phyloP scores from a whole-genome alignment of 2,888 invertebrate genomes.

The Pachliopta kotzebuea region DNA sequence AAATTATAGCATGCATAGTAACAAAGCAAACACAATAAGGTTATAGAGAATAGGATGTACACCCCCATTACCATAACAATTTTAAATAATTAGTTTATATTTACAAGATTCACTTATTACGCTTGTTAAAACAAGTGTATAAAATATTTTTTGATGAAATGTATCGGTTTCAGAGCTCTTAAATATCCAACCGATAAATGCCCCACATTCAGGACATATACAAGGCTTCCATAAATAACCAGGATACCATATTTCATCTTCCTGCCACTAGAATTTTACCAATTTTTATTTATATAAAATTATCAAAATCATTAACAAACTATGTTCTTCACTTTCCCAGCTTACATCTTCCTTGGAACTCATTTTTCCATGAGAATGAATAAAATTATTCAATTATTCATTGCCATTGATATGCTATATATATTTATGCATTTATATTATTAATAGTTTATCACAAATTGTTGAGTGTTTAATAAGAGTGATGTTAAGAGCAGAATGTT shows the following conservation, averaged over 20 bases:
- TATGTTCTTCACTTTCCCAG: background rate
- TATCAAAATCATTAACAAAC: background rate
- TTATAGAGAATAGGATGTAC: background rate
- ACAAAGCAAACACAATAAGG: background rate
- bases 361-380: background rate
- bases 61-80: conserved; percentile 30
- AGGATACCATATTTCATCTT: conserved; percentile 79
- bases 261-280: conserved; percentile 72
- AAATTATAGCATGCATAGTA: background rate
- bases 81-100: conserved; percentile 38
- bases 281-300: background rate
- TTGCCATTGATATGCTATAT: no score
- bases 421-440: no score
- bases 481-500: no score
- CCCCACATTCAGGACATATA: conserved; percentile 78
- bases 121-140: conserved; percentile 49
- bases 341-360: no score
- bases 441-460: no score
- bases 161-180: conserved; percentile 50
- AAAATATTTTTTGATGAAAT: conserved; percentile 44
- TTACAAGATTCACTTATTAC: conserved; percentile 62
- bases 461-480: no score
- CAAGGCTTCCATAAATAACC: conserved; percentile 81
- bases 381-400: no score
- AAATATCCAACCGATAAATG: conserved; percentile 80